Evolutionary conservation across 2,888 invertebrate species (phyloP).

Genomic region (Sinotaia quadrata): DNA sequence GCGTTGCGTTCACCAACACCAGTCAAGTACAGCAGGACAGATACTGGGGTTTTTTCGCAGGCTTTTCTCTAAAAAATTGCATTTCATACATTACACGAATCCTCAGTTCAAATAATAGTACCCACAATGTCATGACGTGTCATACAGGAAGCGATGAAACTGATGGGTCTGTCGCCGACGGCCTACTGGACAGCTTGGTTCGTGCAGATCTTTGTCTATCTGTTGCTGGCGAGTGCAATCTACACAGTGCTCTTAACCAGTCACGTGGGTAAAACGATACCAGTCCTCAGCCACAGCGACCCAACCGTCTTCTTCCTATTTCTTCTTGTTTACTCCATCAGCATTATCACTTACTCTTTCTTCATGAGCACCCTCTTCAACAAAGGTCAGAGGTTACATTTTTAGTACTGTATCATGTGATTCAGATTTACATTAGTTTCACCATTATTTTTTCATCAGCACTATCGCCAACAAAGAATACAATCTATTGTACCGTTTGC

Average conservation of each 20-base stretch:
- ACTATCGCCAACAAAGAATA: too few relatives aligned
- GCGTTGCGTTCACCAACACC: too few relatives aligned
- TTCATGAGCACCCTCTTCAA: slow-evolving; percentile 86
- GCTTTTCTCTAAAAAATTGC: too few relatives aligned
- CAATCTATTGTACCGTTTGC: too few relatives aligned
- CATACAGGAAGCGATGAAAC: slow-evolving; percentile 90
- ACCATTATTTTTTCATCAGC: too few relatives aligned
- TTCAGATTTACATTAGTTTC: too few relatives aligned
- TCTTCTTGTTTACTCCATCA: slow-evolving; percentile 80
- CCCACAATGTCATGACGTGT: too few relatives aligned
- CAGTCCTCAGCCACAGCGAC: slow-evolving; percentile 72
- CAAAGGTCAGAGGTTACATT: slow-evolving; percentile 76
- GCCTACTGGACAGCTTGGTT: slow-evolving; percentile 91
- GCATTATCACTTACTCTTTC: slow-evolving; percentile 85
- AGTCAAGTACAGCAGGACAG: too few relatives aligned
- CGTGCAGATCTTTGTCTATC: slow-evolving; percentile 81
- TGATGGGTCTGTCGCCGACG: slow-evolving; percentile 88
- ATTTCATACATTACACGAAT: too few relatives aligned
- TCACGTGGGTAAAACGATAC: slow-evolving; percentile 43
- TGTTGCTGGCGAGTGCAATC: slow-evolving; percentile 77
- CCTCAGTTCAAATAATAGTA: too few relatives aligned
- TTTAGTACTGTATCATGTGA: too few relatives aligned
- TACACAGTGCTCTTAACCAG: slow-evolving; percentile 68
- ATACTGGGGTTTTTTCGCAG: too few relatives aligned
- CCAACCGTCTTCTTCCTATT: slow-evolving; percentile 81